A percentile compares a stretch with the other conserved stretches of the same genome.
Evolutionary conservation across 2,888 invertebrate genomes (phyloP).

Genomic region (Andrena trimmerana): DNA sequence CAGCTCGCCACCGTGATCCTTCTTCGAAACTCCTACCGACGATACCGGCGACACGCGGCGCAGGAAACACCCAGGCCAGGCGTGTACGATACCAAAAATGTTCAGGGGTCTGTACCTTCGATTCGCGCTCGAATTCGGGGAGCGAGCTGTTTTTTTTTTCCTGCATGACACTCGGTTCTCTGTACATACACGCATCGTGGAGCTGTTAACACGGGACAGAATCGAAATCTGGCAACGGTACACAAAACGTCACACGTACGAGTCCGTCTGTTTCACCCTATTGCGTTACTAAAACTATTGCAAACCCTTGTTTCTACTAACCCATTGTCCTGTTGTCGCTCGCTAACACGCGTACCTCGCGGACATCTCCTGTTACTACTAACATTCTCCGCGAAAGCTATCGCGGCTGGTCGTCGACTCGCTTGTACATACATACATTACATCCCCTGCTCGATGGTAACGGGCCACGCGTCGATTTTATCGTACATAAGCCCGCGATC

Average conservation of each 20-base stretch:
- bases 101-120: not conserved
- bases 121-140: conserved; percentile 7
- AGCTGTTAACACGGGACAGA: conserved; percentile 39
- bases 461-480: not conserved
- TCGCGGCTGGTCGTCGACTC: conserved; percentile 20
- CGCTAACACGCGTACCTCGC: conserved; percentile 52
- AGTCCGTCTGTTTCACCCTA: conserved; percentile 65
- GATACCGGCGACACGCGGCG: not conserved
- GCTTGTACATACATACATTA: conserved; percentile 9
- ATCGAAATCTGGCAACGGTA: conserved; percentile 43
- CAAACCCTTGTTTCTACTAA: conserved; percentile 71
- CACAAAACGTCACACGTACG: conserved; percentile 25
- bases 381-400: conserved; percentile 29
- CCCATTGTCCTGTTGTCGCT: conserved; percentile 68
- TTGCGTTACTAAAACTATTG: conserved; percentile 73
- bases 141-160: conserved; percentile 5
- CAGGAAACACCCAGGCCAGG: not conserved
- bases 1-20: not conserved
- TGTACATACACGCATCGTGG: conserved; percentile 58
- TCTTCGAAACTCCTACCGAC: not conserved
- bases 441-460: not conserved
- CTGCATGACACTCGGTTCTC: conserved; percentile 62
- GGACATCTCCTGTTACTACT: conserved; percentile 43
- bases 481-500: not conserved
- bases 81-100: no score